Base-by-base conservation (phyloP, 2,797 vertebrate species). In the Sebastes ruberrimus region DNA sequence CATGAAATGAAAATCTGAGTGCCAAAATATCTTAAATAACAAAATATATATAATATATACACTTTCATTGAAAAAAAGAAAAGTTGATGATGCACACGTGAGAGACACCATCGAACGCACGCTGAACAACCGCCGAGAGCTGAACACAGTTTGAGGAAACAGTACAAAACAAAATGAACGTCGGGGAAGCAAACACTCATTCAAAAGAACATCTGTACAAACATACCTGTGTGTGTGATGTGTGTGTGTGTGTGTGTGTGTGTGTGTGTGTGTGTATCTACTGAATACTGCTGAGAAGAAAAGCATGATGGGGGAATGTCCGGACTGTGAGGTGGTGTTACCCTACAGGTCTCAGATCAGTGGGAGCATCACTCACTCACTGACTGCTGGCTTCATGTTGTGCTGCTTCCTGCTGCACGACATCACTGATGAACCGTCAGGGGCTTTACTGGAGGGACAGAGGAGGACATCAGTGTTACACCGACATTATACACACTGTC, bases 1-100 rank as follows among this genome's bases (percentile, higher is more conserved):
- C 71, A 2, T 38, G 30, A 84, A 79, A 63, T 76, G 81, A 82
- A 85, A 81, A 86, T 80, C 74, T 60, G 80, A 84, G 86, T 87
- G 86, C 82, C 86, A 88, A 90, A 93, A 93, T 91, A 91, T 87
- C 92, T 95, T 95, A 94, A 95, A 95, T 95, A 95, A 93, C 92
- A 93, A 94, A 94, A 93, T 93, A 95, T 94, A 93, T 94, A 93
- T 94, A 95, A 92, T 94, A 94, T 94, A 61, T 93, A 95, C 92
- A 94, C 83, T 93, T 92, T 89, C 68, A 86, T 89, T 65, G 42
- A 73, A 65, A 33, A 42, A 78, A 52, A 53, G 55, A 49, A 57
- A 65, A 67, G 64, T 16, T 7, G 67, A 80, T 49, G 86, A 73
- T 69, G 77, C 25, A 42, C 30, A 22, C 9, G 11, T 74, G 42